Percentiles rank a stretch among this genome's conserved stretches.
phyloP scores from a whole-genome alignment of 2,797 vertebrate genomes.

The Paguma larvata region DNA sequence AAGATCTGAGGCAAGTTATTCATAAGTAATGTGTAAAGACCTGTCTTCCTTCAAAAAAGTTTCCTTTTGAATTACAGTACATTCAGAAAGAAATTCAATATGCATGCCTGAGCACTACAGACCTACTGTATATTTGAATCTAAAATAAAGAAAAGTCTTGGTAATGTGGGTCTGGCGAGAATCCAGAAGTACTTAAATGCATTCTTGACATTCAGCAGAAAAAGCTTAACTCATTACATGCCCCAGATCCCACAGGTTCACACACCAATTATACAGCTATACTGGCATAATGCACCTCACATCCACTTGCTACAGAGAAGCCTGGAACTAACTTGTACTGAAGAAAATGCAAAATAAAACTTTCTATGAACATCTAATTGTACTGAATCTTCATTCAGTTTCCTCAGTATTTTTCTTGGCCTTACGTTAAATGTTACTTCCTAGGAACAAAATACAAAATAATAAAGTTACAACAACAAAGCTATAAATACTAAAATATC shows the following conservation, averaged over 20 bases:
- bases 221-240: conserved; percentile 62
- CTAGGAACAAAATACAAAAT: neutral
- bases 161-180: conserved; percentile 55
- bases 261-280: conserved; percentile 44
- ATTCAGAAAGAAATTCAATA: conserved; percentile 71
- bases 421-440: conserved; percentile 29
- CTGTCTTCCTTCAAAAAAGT: conserved; percentile 64
- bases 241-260: conserved; percentile 59
- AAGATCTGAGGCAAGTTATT: conserved; percentile 71
- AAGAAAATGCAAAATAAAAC: conserved; percentile 57
- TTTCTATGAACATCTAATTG: conserved; percentile 25
- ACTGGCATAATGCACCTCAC: conserved; percentile 34
- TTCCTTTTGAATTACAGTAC: conserved; percentile 41
- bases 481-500: conserved; percentile 13
- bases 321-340: conserved; percentile 51
- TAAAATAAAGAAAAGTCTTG: conserved; percentile 57
- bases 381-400: conserved; percentile 32
- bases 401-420: conserved; percentile 38
- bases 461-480: conserved; percentile 42
- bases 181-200: conserved; percentile 68
- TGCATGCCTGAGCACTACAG: conserved; percentile 14
- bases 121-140: conserved; percentile 59
- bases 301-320: conserved; percentile 22
- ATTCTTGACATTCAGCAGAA: conserved; percentile 72
- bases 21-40: conserved; percentile 62